These are phyloP conservation scores for Solenopsis fugax DNA, from an alignment of 1,140 invertebrate genomes.

Conservation along the genomic window DNA sequence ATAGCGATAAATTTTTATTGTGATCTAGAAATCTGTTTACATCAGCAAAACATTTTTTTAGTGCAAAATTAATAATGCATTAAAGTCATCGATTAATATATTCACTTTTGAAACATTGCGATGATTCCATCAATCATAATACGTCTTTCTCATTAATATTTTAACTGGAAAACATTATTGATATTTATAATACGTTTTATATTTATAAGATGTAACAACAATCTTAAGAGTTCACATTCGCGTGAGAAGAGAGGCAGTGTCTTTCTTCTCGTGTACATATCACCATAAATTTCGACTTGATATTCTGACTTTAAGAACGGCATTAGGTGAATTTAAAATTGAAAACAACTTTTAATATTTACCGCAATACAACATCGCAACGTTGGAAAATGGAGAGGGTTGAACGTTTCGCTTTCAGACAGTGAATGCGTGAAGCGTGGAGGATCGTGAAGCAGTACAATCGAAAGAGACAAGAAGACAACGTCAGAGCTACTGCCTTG, in stretches of 20 bases:
- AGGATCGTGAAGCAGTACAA: slow-evolving; percentile 3
- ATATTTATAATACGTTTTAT: not conserved
- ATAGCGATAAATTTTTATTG: too few relatives aligned
- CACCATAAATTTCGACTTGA: not conserved
- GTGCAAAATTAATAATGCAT: slow-evolving; percentile 8
- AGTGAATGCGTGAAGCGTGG: slow-evolving; percentile 30
- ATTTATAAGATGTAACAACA: not conserved
- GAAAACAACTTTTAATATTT: slow-evolving; percentile 55
- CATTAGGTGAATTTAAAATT: slow-evolving; percentile 41
- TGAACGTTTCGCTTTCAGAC: slow-evolving; percentile 29
- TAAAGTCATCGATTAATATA: not conserved
- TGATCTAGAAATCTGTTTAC: too few relatives aligned
- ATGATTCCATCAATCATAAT: not conserved
- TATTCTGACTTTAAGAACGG: not conserved
- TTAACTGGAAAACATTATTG: not conserved
- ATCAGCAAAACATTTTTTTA: too few relatives aligned
- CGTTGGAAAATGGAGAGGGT: slow-evolving; percentile 1
- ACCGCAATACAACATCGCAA: not conserved
- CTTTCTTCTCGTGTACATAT: not conserved
- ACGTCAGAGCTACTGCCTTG: slow-evolving; percentile 16
- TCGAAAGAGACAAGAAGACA: slow-evolving; percentile 36
- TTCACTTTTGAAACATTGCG: not conserved
- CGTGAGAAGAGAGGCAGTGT: not conserved
- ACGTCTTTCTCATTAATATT: not conserved
- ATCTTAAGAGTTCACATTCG: not conserved